A percentile compares a stretch with the other conserved stretches of the same genome.
Evolutionary conservation across 2,113 vertebrate genomes (phyloP).

Genomic region (Menura novaehollandiae): DNA sequence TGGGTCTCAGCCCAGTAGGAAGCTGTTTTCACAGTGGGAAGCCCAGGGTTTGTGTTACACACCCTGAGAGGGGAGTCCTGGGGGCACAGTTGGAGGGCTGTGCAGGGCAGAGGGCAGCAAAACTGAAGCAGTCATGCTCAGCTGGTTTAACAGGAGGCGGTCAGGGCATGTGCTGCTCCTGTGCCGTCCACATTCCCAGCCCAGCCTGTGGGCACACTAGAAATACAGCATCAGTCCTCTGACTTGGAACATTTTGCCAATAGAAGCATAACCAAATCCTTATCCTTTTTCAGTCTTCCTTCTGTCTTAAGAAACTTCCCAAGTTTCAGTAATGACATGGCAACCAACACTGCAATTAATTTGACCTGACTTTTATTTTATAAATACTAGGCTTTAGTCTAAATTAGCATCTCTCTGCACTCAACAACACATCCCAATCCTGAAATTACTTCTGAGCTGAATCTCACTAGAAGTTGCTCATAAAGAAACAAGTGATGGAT

Average conservation of each 20-base stretch:
- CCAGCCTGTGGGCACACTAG: background rate
- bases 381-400: background rate
- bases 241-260: background rate
- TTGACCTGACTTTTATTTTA: background rate
- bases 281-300: background rate
- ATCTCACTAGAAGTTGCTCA: background rate
- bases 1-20: background rate
- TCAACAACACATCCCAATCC: background rate
- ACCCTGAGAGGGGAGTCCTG: background rate
- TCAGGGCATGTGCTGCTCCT: background rate
- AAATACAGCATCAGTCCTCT: rapidly evolving
- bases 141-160: background rate
- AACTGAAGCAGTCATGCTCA: background rate
- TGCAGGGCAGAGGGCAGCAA: background rate
- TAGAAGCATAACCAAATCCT: background rate
- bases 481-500: background rate
- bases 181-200: background rate
- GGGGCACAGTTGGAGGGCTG: background rate
- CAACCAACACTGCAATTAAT: background rate
- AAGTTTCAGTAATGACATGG: background rate
- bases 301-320: background rate
- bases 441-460: background rate
- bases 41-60: background rate
- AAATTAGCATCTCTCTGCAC: background rate
- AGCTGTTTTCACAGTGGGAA: background rate